These are phyloP conservation scores for Heliangelus exortis DNA, from an alignment of 2,797 vertebrate genomes.

Conservation along the genomic window DNA sequence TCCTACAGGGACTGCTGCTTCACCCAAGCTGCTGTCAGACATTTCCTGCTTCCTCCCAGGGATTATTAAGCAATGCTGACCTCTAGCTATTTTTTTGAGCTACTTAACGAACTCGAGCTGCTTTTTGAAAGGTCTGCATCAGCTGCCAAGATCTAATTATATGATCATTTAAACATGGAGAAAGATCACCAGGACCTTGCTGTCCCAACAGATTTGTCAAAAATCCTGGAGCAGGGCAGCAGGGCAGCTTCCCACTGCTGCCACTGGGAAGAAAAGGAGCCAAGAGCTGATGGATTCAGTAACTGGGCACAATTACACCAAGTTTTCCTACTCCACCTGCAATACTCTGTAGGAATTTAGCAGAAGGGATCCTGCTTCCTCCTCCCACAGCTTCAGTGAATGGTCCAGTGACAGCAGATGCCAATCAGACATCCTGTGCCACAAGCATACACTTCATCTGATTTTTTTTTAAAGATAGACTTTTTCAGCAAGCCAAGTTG, in stretches of 20 bases:
- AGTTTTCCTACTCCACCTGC: neutral
- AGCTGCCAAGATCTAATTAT: neutral
- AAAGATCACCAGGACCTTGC: neutral
- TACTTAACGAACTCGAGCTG: neutral
- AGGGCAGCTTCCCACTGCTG: neutral
- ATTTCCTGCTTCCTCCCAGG: neutral
- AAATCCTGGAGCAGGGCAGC: neutral
- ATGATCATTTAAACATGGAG: neutral
- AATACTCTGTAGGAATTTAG: neutral
- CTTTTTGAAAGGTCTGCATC: neutral
- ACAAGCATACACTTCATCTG: neutral
- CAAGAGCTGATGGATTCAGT: neutral
- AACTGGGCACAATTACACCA: neutral
- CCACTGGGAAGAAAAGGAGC: neutral
- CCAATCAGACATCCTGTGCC: neutral
- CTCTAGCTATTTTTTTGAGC: constrained; percentile 24
- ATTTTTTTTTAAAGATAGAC: neutral
- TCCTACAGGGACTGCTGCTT: neutral
- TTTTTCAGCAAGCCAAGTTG: neutral
- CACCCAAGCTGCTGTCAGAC: neutral
- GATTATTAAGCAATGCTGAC: constrained; percentile 40
- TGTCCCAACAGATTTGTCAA: neutral
- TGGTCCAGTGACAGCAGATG: neutral
- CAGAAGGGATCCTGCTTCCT: neutral
- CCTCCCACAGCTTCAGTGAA: neutral